Percentiles rank a stretch among this genome's conserved stretches.
Evolutionary conservation across 1,140 invertebrate species (phyloP).

Genomic region (Conopomorpha cramerella): DNA sequence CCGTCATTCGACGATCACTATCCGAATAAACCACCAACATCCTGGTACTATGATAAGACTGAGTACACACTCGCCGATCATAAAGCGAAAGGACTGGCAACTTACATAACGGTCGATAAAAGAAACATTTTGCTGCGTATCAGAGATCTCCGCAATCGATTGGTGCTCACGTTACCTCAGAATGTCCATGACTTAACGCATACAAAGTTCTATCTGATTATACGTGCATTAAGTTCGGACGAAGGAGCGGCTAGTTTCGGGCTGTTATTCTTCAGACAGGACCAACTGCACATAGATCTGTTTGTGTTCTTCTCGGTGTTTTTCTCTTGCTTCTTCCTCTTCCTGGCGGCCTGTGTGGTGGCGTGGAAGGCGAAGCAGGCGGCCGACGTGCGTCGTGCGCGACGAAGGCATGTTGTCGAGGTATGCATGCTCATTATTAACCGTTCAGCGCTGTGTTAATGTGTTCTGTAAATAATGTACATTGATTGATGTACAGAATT

Average conservation of each 20-base stretch:
- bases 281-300: constrained; percentile 95
- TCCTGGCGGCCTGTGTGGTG: constrained; percentile 91
- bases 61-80: constrained; percentile 60
- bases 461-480: too few species aligned
- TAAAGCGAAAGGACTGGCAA: constrained; percentile 75
- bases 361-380: constrained; percentile 96
- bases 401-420: constrained; percentile 65
- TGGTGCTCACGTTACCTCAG: constrained; percentile 89
- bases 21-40: constrained; percentile 18
- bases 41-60: constrained; percentile 40
- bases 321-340: constrained; percentile 96
- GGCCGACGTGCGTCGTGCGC: constrained; percentile 74
- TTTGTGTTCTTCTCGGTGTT: constrained; percentile 99
- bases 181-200: constrained; percentile 79
- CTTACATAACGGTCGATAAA: constrained; percentile 82
- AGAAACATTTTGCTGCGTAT: constrained; percentile 82
- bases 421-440: too few species aligned
- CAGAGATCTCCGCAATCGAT: constrained; percentile 78
- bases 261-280: constrained; percentile 90
- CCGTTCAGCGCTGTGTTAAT: too few species aligned
- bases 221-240: constrained; percentile 66
- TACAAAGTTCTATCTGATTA: constrained; percentile 86
- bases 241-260: constrained; percentile 73
- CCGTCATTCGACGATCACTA: constrained; percentile 35
- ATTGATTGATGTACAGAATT: too few species aligned